A percentile compares a stretch with the other conserved stretches of the same genome.
Evolutionary conservation across 2,888 invertebrate species (phyloP).

Genomic region (Oscheius sp.): DNA sequence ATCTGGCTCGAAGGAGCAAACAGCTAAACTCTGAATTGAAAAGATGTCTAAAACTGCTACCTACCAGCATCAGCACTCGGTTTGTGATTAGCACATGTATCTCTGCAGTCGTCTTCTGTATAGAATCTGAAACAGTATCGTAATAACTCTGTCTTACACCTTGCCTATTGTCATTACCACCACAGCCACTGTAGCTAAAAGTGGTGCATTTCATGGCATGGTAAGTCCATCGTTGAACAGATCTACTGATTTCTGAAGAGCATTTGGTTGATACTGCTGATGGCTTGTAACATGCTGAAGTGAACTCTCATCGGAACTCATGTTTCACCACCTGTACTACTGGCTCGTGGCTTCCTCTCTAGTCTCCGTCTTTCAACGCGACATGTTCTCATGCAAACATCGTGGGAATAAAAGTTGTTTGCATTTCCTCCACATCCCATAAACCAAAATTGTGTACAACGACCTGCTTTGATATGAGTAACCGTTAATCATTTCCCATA

Average conservation of each 20-base stretch:
- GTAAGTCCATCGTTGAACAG: constrained; percentile 57
- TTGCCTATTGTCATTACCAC: constrained; percentile 59
- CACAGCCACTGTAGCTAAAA: constrained; percentile 58
- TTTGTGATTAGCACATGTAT: constrained; percentile 56
- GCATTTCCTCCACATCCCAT: constrained; percentile 70
- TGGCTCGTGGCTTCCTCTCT: constrained; percentile 50
- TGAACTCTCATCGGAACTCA: background rate
- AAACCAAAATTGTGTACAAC: constrained; percentile 70
- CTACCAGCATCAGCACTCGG: constrained; percentile 54
- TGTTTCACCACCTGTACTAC: constrained; percentile 44
- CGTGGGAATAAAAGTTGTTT: constrained; percentile 60
- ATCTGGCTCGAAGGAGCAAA: constrained; percentile 67
- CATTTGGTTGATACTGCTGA: constrained; percentile 56
- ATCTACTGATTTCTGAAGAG: constrained; percentile 43
- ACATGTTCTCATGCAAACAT: constrained; percentile 55
- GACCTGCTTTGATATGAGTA: constrained; percentile 47
- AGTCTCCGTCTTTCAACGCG: constrained; percentile 33
- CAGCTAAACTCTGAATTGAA: constrained; percentile 37
- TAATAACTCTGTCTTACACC: no score
- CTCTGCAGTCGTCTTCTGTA: constrained; percentile 50
- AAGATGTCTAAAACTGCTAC: background rate
- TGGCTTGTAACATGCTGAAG: constrained; percentile 62
- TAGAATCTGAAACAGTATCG: constrained; percentile 46
- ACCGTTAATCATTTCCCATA: constrained; percentile 20
- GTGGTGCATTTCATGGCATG: constrained; percentile 38